Conservation (phyloP, 2,888 invertebrate genomes). For the Hermaeophaga mercurialis region DNA sequence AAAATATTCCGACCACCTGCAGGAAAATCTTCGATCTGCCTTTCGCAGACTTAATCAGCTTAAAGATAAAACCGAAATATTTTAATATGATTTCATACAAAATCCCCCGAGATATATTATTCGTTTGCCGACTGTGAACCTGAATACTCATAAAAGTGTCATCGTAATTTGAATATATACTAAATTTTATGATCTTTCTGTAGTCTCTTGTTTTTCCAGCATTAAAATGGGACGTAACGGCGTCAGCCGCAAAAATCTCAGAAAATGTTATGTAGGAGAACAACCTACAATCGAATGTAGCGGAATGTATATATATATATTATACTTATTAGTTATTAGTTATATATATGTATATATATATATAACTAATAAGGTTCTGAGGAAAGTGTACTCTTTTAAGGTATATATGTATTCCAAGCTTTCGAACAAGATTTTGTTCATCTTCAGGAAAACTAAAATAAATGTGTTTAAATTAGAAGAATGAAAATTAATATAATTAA, state of each 20-base stretch:
- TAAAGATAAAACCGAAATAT: conserved; percentile 13
- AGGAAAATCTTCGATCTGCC: background rate
- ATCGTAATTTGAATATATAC: conserved; percentile 14
- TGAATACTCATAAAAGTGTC: conserved; percentile 15
- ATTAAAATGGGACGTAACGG: background rate
- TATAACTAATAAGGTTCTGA: no score
- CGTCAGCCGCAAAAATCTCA: background rate
- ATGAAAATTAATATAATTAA: no score
- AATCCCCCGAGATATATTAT: conserved; percentile 14
- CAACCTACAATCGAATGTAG: no score
- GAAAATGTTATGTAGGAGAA: no score
- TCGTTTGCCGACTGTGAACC: conserved; percentile 3
- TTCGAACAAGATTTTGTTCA: no score
- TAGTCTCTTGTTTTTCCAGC: background rate
- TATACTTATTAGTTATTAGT: no score
- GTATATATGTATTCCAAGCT: no score
- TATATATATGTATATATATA: no score
- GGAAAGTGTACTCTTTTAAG: no score
- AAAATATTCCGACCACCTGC: conserved; percentile 2
- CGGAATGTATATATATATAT: no score
- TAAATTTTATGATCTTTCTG: conserved; percentile 17
- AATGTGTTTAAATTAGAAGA: no score
- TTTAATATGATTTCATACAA: conserved; percentile 13
- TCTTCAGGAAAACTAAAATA: no score
- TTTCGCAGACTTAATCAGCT: conserved; percentile 11